These are phyloP conservation scores for Nyctereutes procyonoides DNA, from an alignment of 2,113 vertebrate genomes.

Conservation along the genomic window DNA sequence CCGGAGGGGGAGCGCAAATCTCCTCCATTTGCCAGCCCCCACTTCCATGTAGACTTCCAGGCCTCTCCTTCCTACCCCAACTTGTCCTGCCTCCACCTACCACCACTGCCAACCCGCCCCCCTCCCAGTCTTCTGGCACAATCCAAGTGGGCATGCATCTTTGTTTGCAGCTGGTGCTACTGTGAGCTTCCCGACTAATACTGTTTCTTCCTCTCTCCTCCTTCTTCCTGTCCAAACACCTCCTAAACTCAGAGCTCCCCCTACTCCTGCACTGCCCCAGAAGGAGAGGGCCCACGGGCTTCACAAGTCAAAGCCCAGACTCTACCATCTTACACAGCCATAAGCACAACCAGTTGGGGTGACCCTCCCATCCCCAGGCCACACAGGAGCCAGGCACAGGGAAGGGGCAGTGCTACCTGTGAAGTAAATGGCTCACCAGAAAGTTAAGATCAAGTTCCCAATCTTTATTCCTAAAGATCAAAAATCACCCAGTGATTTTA, in stretches of 20 bases:
- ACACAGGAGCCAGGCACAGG: not conserved
- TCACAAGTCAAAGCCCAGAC: constrained; percentile 11
- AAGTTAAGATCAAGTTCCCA: constrained; percentile 37
- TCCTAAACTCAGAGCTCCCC: constrained; percentile 69
- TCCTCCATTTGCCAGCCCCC: not conserved
- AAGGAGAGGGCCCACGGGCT: not conserved
- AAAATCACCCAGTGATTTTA: not conserved
- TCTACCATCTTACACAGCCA: not conserved
- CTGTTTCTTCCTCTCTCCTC: not conserved
- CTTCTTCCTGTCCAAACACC: constrained; percentile 12
- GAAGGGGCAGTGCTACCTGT: not conserved
- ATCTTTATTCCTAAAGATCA: not conserved
- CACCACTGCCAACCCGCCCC: too few species aligned
- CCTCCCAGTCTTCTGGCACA: not conserved
- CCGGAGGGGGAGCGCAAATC: not conserved
- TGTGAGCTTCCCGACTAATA: not conserved
- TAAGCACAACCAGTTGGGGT: too few species aligned
- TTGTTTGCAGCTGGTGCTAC: not conserved
- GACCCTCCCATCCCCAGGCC: not conserved
- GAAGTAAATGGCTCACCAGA: not conserved
- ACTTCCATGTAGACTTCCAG: rapidly evolving
- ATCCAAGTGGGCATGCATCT: not conserved
- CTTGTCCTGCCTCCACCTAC: rapidly evolving
- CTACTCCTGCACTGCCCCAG: constrained; percentile 56
- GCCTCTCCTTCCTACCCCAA: not conserved